phyloP scores from a whole-genome alignment of 2,797 vertebrate species.

The Propithecus perrieri region DNA sequence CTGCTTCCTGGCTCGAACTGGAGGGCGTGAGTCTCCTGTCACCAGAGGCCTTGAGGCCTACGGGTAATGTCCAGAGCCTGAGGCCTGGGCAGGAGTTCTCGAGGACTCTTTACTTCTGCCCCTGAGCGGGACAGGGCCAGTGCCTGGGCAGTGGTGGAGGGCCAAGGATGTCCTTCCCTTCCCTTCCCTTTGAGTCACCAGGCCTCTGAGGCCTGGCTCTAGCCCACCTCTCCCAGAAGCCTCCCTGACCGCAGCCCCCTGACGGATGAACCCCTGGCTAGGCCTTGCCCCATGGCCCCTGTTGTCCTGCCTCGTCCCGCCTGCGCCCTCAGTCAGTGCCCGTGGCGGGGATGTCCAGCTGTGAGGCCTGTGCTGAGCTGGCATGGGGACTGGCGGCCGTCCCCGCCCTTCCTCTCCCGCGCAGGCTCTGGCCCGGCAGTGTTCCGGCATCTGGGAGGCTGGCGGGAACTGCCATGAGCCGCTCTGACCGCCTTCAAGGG shows the following conservation, averaged over 20 bases:
- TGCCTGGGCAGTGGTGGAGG: neutral
- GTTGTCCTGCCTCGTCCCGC: too few species aligned
- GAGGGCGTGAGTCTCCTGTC: neutral
- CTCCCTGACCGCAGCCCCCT: neutral
- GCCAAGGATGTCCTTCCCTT: neutral
- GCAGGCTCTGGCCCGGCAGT: neutral
- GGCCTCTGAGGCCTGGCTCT: neutral
- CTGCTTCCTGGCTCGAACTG: neutral
- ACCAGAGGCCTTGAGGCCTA: neutral
- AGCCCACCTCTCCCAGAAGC: neutral
- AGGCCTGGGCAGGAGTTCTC: neutral
- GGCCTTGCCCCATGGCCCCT: neutral
- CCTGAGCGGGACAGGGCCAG: neutral
- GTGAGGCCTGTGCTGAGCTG: neutral
- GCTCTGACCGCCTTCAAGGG: slow-evolving; percentile 76
- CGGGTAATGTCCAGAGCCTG: neutral
- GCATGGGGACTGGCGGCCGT: neutral
- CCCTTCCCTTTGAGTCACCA: too few species aligned
- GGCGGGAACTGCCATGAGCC: slow-evolving; percentile 58
- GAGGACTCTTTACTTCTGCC: neutral
- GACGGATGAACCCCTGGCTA: accelerated
- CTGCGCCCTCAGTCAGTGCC: slow-evolving; percentile 3
- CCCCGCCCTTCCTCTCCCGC: neutral
- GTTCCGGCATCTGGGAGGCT: slow-evolving; percentile 70
- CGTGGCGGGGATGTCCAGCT: neutral